These are phyloP conservation scores for Pseudorhiza aurosa DNA, from an alignment of 30 jellyfish, hydroid and myxozoan species.

Conservation along the genomic window DNA sequence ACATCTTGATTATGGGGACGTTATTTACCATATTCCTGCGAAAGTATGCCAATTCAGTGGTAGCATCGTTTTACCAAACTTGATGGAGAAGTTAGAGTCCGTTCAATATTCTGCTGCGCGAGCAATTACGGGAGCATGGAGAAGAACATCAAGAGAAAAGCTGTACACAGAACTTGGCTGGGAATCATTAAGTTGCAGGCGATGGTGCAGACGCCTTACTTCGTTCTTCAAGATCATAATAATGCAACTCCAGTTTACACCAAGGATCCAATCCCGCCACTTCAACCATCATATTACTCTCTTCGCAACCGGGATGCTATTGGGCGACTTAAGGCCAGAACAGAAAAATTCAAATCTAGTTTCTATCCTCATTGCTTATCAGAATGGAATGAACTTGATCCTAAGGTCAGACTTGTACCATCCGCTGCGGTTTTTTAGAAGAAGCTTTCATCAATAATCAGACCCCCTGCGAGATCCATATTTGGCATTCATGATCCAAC, in stretches of 20 bases:
- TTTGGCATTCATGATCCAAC: slow-evolving; percentile 36
- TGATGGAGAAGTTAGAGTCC: slow-evolving; percentile 57
- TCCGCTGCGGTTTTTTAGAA: slow-evolving; percentile 49
- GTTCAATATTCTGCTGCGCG: slow-evolving; percentile 70
- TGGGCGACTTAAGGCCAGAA: slow-evolving; percentile 64
- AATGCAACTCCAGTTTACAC: slow-evolving; percentile 56
- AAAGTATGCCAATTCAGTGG: slow-evolving; percentile 43
- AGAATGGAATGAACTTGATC: slow-evolving; percentile 57
- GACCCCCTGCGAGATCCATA: slow-evolving; percentile 31
- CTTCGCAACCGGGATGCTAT: slow-evolving; percentile 54
- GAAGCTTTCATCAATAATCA: slow-evolving; percentile 31
- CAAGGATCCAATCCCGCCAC: slow-evolving; percentile 54
- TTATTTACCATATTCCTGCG: slow-evolving; percentile 62
- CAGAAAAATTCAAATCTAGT: slow-evolving; percentile 65
- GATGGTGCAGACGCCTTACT: slow-evolving; percentile 45
- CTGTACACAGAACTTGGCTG: slow-evolving; percentile 65
- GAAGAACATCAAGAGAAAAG: slow-evolving; percentile 59
- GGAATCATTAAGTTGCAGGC: slow-evolving; percentile 53
- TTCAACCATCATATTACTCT: slow-evolving; percentile 55
- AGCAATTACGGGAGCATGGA: slow-evolving; percentile 68
- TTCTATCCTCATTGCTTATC: slow-evolving; percentile 59
- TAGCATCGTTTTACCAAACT: no score
- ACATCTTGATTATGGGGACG: slow-evolving; percentile 74
- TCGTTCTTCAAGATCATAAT: slow-evolving; percentile 43
- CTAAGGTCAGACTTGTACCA: slow-evolving; percentile 64